Evolutionary conservation across 2,797 vertebrate genomes (phyloP).

Genomic region (Acanthurus lineatus): DNA sequence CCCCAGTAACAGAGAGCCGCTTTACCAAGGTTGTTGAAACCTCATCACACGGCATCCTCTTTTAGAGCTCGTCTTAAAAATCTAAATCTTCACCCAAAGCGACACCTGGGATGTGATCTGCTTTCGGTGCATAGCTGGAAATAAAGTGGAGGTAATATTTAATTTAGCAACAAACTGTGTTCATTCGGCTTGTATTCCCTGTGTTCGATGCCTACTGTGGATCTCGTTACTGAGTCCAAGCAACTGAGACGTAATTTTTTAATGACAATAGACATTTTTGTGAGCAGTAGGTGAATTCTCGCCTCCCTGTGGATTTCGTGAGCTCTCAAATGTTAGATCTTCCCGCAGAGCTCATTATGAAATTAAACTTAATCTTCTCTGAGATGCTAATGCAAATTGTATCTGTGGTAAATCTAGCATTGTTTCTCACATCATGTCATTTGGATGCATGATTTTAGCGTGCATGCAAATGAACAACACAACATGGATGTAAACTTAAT

Average conservation of each 20-base stretch:
- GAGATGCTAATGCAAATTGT: slow-evolving; percentile 65
- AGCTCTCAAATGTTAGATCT: slow-evolving; percentile 51
- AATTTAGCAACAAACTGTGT: slow-evolving; percentile 36
- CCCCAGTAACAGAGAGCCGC: slow-evolving; percentile 23
- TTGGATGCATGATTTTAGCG: slow-evolving; percentile 21
- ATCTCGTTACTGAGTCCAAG: slow-evolving; percentile 37
- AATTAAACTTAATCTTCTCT: slow-evolving; percentile 70
- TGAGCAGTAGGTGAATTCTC: slow-evolving; percentile 56
- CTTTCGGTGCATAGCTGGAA: slow-evolving; percentile 12
- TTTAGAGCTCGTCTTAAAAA: slow-evolving; percentile 26
- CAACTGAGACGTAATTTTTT: slow-evolving; percentile 47
- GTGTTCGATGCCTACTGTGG: slow-evolving; percentile 7
- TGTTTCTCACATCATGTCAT: slow-evolving; percentile 31
- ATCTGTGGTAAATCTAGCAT: slow-evolving; percentile 55
- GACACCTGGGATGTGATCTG: slow-evolving; percentile 45
- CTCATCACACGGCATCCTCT: slow-evolving; percentile 35
- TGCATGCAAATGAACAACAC: slow-evolving; percentile 38
- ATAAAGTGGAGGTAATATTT: slow-evolving; percentile 25
- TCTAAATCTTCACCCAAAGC: slow-evolving; percentile 37
- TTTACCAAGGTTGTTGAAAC: slow-evolving; percentile 41
- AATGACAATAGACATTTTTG: slow-evolving; percentile 29
- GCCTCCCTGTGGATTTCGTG: slow-evolving; percentile 56
- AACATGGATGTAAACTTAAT: slow-evolving; percentile 21
- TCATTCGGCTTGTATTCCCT: slow-evolving; percentile 33
- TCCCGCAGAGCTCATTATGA: slow-evolving; percentile 63